Evolutionary conservation across 1,140 invertebrate genomes (phyloP).

Genomic region (Euschistus heros): DNA sequence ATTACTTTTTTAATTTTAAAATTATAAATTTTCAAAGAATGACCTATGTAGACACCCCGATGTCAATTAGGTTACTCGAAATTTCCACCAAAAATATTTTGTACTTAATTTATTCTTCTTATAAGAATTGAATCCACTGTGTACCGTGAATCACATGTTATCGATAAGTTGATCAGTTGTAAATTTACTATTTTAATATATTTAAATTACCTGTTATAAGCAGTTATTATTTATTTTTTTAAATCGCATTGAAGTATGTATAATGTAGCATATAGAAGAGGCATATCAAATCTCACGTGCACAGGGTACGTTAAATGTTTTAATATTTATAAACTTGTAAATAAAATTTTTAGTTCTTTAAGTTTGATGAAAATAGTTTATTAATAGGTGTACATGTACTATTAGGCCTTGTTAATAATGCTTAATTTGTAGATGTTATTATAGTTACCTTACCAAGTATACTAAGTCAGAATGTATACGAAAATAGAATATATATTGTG

Average conservation of each 20-base stretch:
- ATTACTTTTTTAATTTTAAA: too few relatives aligned
- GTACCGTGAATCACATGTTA: too few relatives aligned
- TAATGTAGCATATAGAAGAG: not conserved
- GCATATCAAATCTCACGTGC: not conserved
- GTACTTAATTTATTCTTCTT: too few relatives aligned
- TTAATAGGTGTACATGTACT: not conserved
- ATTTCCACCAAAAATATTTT: too few relatives aligned
- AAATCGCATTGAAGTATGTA: not conserved
- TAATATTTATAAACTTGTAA: not conserved
- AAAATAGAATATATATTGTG: not conserved
- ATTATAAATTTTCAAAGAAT: too few relatives aligned
- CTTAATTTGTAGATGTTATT: not conserved
- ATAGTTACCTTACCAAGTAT: not conserved
- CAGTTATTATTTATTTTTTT: not conserved
- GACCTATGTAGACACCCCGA: too few relatives aligned
- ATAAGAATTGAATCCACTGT: too few relatives aligned
- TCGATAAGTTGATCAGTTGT: too few relatives aligned
- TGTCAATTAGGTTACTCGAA: too few relatives aligned
- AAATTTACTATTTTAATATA: too few relatives aligned
- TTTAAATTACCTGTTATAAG: too few relatives aligned
- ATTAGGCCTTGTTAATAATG: not conserved
- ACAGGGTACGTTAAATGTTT: not conserved
- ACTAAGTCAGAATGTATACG: conserved; percentile 4
- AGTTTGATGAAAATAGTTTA: not conserved
- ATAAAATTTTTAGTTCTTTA: not conserved